phyloP scores from a whole-genome alignment of 1,140 invertebrate genomes.

The Cotesia typhae region DNA sequence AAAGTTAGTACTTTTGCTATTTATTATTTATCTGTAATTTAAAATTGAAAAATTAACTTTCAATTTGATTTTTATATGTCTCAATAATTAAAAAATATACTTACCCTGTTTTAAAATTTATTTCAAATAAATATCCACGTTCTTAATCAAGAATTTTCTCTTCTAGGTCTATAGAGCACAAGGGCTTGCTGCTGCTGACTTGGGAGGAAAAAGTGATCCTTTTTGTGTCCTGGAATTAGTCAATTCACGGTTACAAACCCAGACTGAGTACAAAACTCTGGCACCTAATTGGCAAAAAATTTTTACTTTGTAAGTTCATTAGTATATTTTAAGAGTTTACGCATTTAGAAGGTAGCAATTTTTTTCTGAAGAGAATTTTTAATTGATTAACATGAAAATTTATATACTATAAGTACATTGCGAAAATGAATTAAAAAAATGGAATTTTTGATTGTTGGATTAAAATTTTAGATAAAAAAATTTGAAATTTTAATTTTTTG shows the following conservation, averaged over 20 bases:
- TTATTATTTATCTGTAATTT: no score
- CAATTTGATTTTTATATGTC: no score
- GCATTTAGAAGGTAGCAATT: no score
- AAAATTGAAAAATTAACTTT: no score
- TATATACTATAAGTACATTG: no score
- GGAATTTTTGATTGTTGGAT: no score
- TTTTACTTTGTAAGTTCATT: conserved; percentile 90
- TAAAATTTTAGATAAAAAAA: no score
- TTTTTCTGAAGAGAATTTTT: background rate
- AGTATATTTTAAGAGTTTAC: background rate
- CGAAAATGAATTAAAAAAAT: no score
- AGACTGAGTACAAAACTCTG: conserved; percentile 98
- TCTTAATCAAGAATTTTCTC: conserved; percentile 33
- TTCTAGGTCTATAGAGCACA: conserved; percentile 81
- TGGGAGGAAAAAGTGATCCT: conserved; percentile 95
- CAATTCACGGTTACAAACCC: conserved; percentile 94
- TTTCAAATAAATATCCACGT: no score
- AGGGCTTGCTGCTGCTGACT: conserved; percentile 87
- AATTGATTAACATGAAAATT: no score
- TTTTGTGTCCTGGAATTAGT: conserved; percentile 97
- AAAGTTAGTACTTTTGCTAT: conserved; percentile 67
- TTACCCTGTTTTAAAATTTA: no score
- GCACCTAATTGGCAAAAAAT: conserved; percentile 98
- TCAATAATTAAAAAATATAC: no score
- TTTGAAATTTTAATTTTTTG: background rate